Evolutionary conservation across 1,140 invertebrate genomes (phyloP).

Genomic region (Acyrthosiphon pisum): DNA sequence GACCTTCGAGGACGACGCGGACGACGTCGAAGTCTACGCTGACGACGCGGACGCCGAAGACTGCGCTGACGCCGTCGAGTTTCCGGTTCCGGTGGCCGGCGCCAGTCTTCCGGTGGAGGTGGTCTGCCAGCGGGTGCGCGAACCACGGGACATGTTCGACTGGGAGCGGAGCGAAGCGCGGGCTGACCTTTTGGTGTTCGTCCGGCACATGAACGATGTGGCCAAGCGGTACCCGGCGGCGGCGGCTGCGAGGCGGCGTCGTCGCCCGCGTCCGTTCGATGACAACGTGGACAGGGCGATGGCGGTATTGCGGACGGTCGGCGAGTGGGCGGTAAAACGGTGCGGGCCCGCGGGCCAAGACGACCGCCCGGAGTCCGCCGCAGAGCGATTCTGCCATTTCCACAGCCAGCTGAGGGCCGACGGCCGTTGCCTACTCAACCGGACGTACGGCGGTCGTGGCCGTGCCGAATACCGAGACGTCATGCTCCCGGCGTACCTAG

Average conservation of each 20-base stretch:
- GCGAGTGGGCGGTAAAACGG: not conserved
- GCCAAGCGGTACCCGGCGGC: not conserved
- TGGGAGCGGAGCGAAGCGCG: not conserved
- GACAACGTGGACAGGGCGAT: not conserved
- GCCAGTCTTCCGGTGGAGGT: not conserved
- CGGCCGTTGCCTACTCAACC: not conserved
- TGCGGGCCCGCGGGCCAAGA: not conserved
- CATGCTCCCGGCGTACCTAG: not conserved
- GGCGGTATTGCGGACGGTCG: not conserved
- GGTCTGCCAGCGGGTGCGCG: not conserved
- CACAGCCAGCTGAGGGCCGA: not conserved
- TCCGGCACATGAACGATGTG: not conserved
- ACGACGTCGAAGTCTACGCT: not conserved
- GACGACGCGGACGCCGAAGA: not conserved
- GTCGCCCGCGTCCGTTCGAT: too few species aligned
- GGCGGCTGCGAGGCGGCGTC: too few species aligned
- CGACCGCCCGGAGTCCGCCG: rapidly evolving
- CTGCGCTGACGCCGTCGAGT: not conserved
- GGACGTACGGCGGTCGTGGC: not conserved
- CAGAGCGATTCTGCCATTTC: not conserved
- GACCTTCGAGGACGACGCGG: not conserved
- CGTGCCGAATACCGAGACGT: not conserved
- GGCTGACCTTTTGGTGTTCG: not conserved
- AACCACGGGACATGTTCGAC: not conserved
- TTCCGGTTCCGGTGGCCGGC: not conserved